A percentile compares a stretch with the other conserved stretches of the same genome.
These are phyloP conservation scores for Metacarcinus magister DNA, from an alignment of 2,888 invertebrate genomes.

Conservation along the genomic window DNA sequence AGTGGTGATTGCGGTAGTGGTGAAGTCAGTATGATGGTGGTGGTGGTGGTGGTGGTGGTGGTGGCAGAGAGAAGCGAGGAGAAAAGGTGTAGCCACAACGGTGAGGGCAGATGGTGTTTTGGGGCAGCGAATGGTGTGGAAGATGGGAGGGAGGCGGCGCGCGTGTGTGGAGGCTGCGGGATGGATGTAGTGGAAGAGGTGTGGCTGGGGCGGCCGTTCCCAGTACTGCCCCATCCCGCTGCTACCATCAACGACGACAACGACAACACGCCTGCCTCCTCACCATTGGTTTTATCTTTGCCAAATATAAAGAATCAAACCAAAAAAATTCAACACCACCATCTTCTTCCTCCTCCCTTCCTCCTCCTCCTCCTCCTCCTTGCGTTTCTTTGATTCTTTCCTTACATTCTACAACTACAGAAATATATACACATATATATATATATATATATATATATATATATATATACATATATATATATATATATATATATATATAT, in stretches of 20 bases:
- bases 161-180: background rate
- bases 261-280: background rate
- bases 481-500: no score
- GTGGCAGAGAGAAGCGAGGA: background rate
- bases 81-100: slow-evolving; percentile 44
- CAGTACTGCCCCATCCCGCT: background rate
- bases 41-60: slow-evolving; percentile 58
- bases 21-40: background rate
- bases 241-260: background rate
- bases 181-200: slow-evolving; percentile 66
- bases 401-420: background rate
- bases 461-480: no score
- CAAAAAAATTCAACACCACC: background rate
- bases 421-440: background rate
- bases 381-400: background rate
- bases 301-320: background rate
- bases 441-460: slow-evolving; percentile 8
- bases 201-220: background rate
- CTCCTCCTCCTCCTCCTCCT: background rate
- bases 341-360: background rate
- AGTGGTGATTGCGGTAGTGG: background rate
- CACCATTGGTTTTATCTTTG: background rate
- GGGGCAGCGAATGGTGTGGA: slow-evolving; percentile 63
- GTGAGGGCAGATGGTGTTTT: slow-evolving; percentile 21
- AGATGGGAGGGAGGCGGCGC: slow-evolving; percentile 51